These are phyloP conservation scores for Galerucella calmariensis DNA, from an alignment of 2,888 invertebrate species.

Conservation along the genomic window DNA sequence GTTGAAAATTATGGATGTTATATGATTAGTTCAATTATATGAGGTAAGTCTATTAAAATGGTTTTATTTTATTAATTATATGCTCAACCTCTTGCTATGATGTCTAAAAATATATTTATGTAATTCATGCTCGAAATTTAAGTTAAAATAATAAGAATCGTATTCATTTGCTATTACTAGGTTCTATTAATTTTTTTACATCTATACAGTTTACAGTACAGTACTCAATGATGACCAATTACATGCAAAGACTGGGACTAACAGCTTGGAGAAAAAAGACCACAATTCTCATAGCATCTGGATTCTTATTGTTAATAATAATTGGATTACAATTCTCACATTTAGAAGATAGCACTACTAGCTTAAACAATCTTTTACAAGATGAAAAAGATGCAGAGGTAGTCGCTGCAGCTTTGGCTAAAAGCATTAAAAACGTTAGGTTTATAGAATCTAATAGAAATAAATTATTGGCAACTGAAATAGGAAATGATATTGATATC, in stretches of 20 bases:
- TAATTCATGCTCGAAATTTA: too few species aligned
- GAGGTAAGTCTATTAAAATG: background rate
- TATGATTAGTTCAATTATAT: background rate
- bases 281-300: slow-evolving; percentile 62
- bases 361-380: slow-evolving; percentile 32
- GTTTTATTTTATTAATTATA: background rate
- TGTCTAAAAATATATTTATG: background rate
- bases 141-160: too few species aligned
- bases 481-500: slow-evolving; percentile 61
- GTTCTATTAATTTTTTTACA: too few species aligned
- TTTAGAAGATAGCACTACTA: slow-evolving; percentile 46
- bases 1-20: background rate
- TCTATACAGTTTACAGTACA: background rate
- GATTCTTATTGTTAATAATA: slow-evolving; percentile 62
- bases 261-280: slow-evolving; percentile 67
- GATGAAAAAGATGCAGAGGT: slow-evolving; percentile 50
- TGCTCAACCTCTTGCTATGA: background rate
- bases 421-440: slow-evolving; percentile 53
- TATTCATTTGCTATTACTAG: too few species aligned
- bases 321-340: slow-evolving; percentile 65
- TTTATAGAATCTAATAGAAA: slow-evolving; percentile 51
- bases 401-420: slow-evolving; percentile 50
- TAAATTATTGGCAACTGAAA: slow-evolving; percentile 40
- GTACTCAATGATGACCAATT: slow-evolving; percentile 47
- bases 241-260: slow-evolving; percentile 63